A percentile compares a stretch with the other conserved stretches of the same genome.
phyloP scores from a whole-genome alignment of 2,797 vertebrate species.

The Sandelia bainsii region DNA sequence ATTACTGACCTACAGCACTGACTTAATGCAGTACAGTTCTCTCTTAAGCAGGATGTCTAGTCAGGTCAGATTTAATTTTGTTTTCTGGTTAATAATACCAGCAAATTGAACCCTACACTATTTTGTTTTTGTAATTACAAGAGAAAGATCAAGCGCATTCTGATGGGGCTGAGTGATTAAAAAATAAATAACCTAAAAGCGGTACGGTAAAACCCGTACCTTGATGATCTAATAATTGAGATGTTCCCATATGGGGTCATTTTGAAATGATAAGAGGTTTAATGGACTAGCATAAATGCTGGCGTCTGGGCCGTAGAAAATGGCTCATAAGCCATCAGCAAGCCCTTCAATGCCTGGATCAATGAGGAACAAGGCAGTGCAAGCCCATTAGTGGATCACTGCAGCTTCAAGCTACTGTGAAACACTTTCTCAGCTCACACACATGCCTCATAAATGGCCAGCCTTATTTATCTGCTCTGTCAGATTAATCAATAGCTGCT shows the following conservation, averaged over 20 bases:
- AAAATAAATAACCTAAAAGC: slow-evolving; percentile 43
- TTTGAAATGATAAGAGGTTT: slow-evolving; percentile 62
- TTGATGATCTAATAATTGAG: slow-evolving; percentile 67
- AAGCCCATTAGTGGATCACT: slow-evolving; percentile 77
- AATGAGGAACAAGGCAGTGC: slow-evolving; percentile 72
- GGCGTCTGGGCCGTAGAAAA: slow-evolving; percentile 52
- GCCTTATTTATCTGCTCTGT: slow-evolving; percentile 77
- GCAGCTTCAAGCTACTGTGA: slow-evolving; percentile 64
- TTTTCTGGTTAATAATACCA: slow-evolving; percentile 45
- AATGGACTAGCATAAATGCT: slow-evolving; percentile 65
- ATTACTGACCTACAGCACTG: slow-evolving; percentile 30
- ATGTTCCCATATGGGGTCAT: slow-evolving; percentile 53
- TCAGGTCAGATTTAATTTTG: slow-evolving; percentile 43
- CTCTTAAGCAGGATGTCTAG: slow-evolving; percentile 47
- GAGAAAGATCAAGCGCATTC: slow-evolving; percentile 6
- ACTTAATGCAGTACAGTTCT: slow-evolving; percentile 36
- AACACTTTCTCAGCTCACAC: slow-evolving; percentile 41
- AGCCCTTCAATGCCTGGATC: slow-evolving; percentile 64
- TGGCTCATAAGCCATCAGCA: slow-evolving; percentile 68
- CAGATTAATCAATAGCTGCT: slow-evolving; percentile 80
- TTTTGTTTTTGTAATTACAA: slow-evolving; percentile 41
- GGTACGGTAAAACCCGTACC: slow-evolving; percentile 14
- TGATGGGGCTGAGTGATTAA: slow-evolving; percentile 30
- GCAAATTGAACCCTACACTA: slow-evolving; percentile 24
- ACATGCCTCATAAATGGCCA: slow-evolving; percentile 32